Base-by-base conservation (phyloP, 2,797 vertebrate species). In the Parotocinclus haroldoi region DNA sequence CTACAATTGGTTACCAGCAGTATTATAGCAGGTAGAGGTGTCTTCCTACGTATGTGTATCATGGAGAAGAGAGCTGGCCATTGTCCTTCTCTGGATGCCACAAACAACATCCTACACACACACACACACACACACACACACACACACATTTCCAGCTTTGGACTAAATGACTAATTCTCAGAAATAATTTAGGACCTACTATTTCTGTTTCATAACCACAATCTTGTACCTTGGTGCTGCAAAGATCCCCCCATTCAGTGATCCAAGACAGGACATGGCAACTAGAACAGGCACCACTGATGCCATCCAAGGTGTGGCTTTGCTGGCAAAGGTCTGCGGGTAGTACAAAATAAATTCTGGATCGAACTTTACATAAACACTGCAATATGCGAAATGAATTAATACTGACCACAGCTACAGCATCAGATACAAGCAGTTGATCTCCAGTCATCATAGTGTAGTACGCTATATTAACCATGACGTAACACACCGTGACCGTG, bases 41-140 rank as follows among this genome's bases (percentile, higher is more conserved):
- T 99, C 49, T 89, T 91, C 87, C 94, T 93, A 79, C 86, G 93
- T 82, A 98, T 88, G 80, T 99, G 96, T 85, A 99, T 98, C 97
- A 99, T 99, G 80, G 95, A 98, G 71, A 99, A 95, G 79, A 99
- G 92, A 49, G 77, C 83, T 1, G 96, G 96, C 92, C 95, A 95
- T 82, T 99, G 95, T 78, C 96, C 94, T 80, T 99, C 96, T 45
- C 97, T 94, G 83, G 95, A 96, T 13, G 92, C 97, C 54, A 96
- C 97, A 66, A 94, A 96, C 85, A 98, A 90, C 91, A 98, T 94
- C 89, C 96, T 98, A 83, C 42, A 38, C 27, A 60, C 4, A 44
- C 36, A 58, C 10, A 66, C 40, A 37, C 14, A 44, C n/a, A 55
- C 39, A 37, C 11, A 63, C n/a, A 58, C 10, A 66, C 40, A 37